Conservation (phyloP, 2,113 vertebrate genomes). For the Leptobrachium ailaonicum region DNA sequence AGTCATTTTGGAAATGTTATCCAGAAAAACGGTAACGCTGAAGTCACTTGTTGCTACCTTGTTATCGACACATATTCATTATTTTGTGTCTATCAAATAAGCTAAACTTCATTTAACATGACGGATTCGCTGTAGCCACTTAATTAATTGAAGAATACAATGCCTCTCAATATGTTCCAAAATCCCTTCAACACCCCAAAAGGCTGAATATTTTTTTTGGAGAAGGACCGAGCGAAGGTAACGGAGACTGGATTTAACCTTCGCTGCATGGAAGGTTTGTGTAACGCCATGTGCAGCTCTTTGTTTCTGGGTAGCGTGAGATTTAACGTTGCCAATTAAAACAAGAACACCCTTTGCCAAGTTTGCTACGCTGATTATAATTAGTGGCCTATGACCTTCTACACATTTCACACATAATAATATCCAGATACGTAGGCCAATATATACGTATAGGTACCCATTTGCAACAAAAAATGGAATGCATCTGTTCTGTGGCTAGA, state of each 20-base stretch:
- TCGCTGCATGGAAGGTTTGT: background rate
- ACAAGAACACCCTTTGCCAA: slow-evolving; percentile 8
- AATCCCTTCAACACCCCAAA: too few species aligned
- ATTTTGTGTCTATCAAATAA: too few species aligned
- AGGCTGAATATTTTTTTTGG: too few species aligned
- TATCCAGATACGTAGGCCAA: background rate
- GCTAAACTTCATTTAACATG: too few species aligned
- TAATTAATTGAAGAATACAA: too few species aligned
- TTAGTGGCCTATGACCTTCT: slow-evolving; percentile 19
- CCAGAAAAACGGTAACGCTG: too few species aligned
- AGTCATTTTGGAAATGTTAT: too few species aligned
- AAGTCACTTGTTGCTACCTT: too few species aligned
- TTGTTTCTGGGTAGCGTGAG: background rate
- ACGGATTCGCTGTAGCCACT: too few species aligned
- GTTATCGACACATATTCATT: too few species aligned
- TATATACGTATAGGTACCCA: background rate
- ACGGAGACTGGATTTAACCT: background rate
- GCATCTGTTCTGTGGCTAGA: background rate
- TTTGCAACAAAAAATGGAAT: background rate
- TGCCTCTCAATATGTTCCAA: too few species aligned
- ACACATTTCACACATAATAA: slow-evolving; percentile 9
- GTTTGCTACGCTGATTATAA: slow-evolving; percentile 28
- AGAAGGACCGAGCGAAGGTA: too few species aligned
- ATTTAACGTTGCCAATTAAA: slow-evolving; percentile 14
- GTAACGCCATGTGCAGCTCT: slow-evolving; percentile 6